Evolutionary conservation across 2,797 vertebrate species (phyloP), one percentile per base, ranked within the genome.

Genomic region (Spizella passerina): DNA sequence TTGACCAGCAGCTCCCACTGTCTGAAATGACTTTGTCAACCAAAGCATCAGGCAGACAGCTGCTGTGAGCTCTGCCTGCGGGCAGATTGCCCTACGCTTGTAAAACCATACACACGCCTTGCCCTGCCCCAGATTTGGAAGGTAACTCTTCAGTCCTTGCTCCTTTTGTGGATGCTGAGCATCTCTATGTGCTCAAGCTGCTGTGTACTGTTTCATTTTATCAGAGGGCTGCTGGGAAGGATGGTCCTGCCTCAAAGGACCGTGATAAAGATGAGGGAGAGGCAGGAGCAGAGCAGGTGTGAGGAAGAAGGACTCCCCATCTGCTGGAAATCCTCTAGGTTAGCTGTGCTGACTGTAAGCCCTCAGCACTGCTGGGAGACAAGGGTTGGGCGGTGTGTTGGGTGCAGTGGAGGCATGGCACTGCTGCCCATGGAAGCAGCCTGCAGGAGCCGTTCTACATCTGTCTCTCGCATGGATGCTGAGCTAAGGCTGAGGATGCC

Each of bases 401-500:
- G 39, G 36, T 3, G 2, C 82, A 30, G 60, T 3, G 8, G 39
- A 47, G 30, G 39, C 47, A 57, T 6, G 18, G 53, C 50, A 20
- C 22, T 50, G 63, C 83, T 84, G 57, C 46, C 53, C 46, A 26
- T 36, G 29, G 36, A 80, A 43, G 72, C 41, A 50, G 77, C 53
- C 72, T 88, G 46, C 2, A 0, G 77, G 21, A 76, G 59, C 68
- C 0, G 0, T 64, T 91, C 91, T 59, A 26, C 60, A 60, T 82
- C 78, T 84, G 70, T 72, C 71, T 73, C 63, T 91, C 82, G 46
- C 18, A 6, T 63, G 88, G 88, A 39, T 84, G 91, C 90, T 79
- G 88, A 76, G 73, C 73, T 82, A 41, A 55, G 59, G 92, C 66
- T 56, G 66, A 69, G 68, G 78, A 38, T 93, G 90, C 63, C 59